Evolutionary conservation across 2,113 vertebrate genomes (phyloP).

Genomic region (Conger conger): DNA sequence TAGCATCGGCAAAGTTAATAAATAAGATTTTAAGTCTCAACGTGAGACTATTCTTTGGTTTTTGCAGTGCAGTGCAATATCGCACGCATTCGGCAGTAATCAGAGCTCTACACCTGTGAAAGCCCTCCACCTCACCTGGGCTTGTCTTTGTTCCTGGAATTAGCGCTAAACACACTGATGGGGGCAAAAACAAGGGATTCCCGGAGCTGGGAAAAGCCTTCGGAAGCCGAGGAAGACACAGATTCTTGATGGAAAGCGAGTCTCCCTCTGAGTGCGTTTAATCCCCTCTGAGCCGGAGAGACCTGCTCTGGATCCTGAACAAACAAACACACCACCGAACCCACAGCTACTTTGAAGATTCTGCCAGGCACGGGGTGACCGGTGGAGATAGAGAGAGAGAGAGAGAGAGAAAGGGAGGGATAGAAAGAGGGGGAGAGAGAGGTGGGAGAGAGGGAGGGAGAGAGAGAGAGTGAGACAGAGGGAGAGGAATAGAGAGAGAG

Average conservation of each 20-base stretch:
- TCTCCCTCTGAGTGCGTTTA: constrained; percentile 13
- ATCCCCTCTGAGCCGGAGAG: background rate
- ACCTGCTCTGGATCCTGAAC: background rate
- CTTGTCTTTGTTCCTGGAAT: background rate
- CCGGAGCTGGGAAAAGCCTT: background rate
- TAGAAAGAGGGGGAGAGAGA: constrained; percentile 14
- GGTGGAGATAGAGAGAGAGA: background rate
- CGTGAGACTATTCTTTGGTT: too few species aligned
- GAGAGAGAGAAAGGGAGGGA: background rate
- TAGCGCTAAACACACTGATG: background rate
- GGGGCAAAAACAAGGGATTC: background rate
- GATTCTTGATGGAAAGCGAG: constrained; percentile 21
- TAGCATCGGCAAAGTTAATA: too few species aligned
- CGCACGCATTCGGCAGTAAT: background rate
- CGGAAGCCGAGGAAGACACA: background rate
- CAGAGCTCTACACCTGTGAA: background rate
- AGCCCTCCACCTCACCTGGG: background rate
- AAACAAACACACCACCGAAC: background rate
- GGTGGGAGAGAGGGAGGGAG: constrained; percentile 10
- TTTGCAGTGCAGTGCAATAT: background rate
- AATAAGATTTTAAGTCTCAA: too few species aligned
- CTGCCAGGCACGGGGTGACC: background rate
- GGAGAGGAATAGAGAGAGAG: too few species aligned
- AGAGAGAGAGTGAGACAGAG: background rate
- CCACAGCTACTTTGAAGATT: constrained; percentile 6